Evolutionary conservation across 2,888 invertebrate species (phyloP), one percentile per base, ranked within the genome.

Genomic region (Spilosoma lubricipeda): DNA sequence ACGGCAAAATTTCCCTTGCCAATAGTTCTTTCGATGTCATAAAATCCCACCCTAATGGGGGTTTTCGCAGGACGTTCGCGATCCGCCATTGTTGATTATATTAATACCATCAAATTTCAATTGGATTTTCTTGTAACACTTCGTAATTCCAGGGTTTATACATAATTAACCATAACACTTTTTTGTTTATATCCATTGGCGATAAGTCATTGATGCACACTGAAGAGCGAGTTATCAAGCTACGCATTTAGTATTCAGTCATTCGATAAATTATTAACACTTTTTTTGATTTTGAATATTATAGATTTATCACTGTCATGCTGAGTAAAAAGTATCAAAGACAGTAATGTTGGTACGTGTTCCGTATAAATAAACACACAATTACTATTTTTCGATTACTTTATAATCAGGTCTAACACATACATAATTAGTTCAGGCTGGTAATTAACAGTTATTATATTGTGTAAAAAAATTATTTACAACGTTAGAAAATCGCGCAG

Each of bases 1-100:
- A 99, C 99, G 85, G 99, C 99, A 96, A 99, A 99, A 96, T 99
- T 99, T 73, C 99, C 99, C 95, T 99, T 99, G 88, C 99, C 99
- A 90, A 99, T 99, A 89, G 99, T 99, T 90, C 98, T 97, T 95
- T 99, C 99, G 93, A 99, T 99, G 95, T 99, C 99, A 95, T 99
- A 99, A 96, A 99, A 99, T 87, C 99, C 99, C 90, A 99, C 99
- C 89, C 98, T 97, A 90, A 98, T 98, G 86, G 98, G 97, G 87
- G 97, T 97, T 94, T 97, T 97, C 84, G 95, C 94, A 89, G 94
- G 95, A 91, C 96, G 95, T 89, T 96, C 96, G 73, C 96, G 94
- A 83, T 96, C 96, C 92, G 96, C 96, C 96, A 96, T 96, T 93
- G 91, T 91, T 87, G 90, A 88, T 88, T 90, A 79, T 75, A 79